phyloP scores from a whole-genome alignment of 2,113 vertebrate species.

The Gambusia affinis region DNA sequence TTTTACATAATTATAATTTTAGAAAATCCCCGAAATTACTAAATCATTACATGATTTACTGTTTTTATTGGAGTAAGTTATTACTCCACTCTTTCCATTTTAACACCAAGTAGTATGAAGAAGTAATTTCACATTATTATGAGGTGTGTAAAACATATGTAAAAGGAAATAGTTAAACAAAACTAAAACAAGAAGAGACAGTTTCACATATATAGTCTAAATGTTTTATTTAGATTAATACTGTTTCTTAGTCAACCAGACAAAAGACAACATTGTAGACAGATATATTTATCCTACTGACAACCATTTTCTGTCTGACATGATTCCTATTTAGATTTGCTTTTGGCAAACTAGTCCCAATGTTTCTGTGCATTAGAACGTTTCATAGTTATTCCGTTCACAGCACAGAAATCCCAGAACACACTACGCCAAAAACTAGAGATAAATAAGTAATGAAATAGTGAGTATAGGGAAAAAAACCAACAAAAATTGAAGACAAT shows the following conservation, averaged over 20 bases:
- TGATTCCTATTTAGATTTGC: constrained; percentile 17
- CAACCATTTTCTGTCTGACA: constrained; percentile 7
- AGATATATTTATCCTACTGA: not conserved
- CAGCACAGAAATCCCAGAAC: constrained; percentile 48
- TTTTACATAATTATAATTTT: too few relatives aligned
- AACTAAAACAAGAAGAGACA: not conserved
- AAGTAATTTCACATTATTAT: too few relatives aligned
- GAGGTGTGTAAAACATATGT: not conserved
- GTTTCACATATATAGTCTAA: not conserved
- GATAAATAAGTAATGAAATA: constrained; percentile 67
- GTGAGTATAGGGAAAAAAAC: constrained; percentile 48
- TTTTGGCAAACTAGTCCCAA: constrained; percentile 36
- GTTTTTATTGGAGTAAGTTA: too few relatives aligned
- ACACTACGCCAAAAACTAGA: constrained; percentile 59
- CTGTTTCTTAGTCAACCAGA: not conserved
- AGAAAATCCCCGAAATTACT: too few relatives aligned
- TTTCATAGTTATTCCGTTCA: constrained; percentile 54
- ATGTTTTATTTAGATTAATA: not conserved
- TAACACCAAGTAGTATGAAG: too few relatives aligned
- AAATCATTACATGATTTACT: too few relatives aligned
- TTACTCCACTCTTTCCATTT: too few relatives aligned
- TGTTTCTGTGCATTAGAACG: constrained; percentile 32
- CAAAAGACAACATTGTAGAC: not conserved
- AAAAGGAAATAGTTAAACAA: not conserved
- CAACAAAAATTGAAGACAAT: constrained; percentile 55